Conservation (phyloP, 2,888 invertebrate genomes). For the Zootermopsis nevadensis region DNA sequence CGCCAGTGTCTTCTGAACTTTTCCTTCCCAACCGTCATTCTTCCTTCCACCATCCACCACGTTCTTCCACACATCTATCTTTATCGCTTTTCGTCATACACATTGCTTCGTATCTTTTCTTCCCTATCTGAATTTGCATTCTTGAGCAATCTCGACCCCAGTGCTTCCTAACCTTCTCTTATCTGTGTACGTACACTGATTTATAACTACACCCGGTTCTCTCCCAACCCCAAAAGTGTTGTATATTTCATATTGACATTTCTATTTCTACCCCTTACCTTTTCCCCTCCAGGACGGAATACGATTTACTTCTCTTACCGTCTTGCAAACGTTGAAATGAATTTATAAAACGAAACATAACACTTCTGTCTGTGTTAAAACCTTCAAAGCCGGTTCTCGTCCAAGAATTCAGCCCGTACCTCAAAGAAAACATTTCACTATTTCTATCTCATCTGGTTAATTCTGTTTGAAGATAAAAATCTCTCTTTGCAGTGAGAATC, state of each 20-base stretch:
- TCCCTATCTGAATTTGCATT: constrained; percentile 32
- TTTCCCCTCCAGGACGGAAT: neutral
- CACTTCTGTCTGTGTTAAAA: too few relatives aligned
- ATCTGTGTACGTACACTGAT: neutral
- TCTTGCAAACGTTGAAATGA: neutral
- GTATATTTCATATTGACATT: constrained; percentile 37
- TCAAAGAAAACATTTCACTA: too few relatives aligned
- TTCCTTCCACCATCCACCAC: neutral
- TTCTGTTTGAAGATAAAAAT: too few relatives aligned
- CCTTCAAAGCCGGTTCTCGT: too few relatives aligned
- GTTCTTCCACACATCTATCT: constrained; percentile 31
- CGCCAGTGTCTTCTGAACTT: constrained; percentile 21
- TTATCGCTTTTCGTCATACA: constrained; percentile 18
- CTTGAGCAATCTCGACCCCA: constrained; percentile 28
- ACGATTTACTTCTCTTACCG: neutral
- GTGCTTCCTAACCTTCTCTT: neutral
- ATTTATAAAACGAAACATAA: too few relatives aligned
- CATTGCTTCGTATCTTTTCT: neutral
- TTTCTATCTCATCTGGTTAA: too few relatives aligned
- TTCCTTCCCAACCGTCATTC: neutral
- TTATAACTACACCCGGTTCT: neutral
- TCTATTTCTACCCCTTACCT: neutral
- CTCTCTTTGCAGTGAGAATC: too few relatives aligned
- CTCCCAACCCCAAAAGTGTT: neutral
- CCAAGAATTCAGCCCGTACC: too few relatives aligned